Conservation (phyloP, 2,797 vertebrate species). For the Geotria australis region DNA sequence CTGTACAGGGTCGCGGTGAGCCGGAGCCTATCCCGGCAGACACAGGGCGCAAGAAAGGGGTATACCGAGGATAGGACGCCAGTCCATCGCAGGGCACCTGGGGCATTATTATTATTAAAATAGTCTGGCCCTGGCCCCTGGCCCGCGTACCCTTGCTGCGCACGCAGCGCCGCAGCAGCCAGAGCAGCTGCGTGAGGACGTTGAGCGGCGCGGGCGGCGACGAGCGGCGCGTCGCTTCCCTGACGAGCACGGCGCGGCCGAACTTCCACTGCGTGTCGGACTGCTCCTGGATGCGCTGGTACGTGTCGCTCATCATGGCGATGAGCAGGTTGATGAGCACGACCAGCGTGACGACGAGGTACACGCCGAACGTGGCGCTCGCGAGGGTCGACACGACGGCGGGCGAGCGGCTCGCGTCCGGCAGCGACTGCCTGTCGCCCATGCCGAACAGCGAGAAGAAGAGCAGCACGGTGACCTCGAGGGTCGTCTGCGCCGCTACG, state of each 20-base stretch:
- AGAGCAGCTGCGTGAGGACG: neutral
- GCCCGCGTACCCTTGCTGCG: no score
- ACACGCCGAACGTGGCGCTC: slow-evolving; percentile 10
- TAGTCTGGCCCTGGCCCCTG: no score
- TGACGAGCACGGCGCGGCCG: no score
- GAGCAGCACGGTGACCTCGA: slow-evolving; percentile 9
- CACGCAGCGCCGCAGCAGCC: no score
- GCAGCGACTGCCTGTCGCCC: slow-evolving; percentile 7
- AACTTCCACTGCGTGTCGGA: slow-evolving; percentile 5
- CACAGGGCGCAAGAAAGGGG: no score
- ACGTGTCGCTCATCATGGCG: slow-evolving; percentile 17
- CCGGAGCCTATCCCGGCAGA: no score
- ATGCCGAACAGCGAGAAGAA: slow-evolving; percentile 14
- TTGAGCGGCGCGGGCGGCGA: slow-evolving; percentile 13
- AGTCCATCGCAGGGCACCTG: no score
- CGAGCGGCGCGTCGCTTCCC: slow-evolving; percentile 11
- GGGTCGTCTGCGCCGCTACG: slow-evolving; percentile 3
- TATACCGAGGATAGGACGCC: no score
- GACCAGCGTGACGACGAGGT: slow-evolving; percentile 12
- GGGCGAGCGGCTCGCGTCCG: slow-evolving; percentile 4
- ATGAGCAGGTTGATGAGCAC: slow-evolving; percentile 15
- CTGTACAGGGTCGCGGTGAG: no score
- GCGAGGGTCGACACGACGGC: slow-evolving; percentile 5
- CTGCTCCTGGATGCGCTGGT: slow-evolving; percentile 14
- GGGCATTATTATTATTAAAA: no score